Percentiles rank a stretch among this genome's conserved stretches.
Conservation (phyloP, 2,113 vertebrate species). For the Columbina picui region DNA sequence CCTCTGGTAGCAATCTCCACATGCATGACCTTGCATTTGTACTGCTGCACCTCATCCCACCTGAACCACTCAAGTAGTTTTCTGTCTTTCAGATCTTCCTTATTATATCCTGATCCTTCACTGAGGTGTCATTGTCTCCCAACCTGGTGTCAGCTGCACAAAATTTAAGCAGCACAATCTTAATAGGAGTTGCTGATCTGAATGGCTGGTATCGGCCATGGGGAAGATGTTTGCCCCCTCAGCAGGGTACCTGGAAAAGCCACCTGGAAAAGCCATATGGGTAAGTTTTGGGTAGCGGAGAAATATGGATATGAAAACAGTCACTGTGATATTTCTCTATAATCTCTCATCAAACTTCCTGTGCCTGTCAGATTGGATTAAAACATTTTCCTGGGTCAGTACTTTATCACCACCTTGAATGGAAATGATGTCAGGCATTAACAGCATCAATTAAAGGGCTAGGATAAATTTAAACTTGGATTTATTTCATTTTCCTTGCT, state of each 20-base stretch:
- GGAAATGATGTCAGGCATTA: slow-evolving; percentile 6
- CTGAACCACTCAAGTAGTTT: background rate
- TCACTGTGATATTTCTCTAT: background rate
- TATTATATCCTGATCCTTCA: background rate
- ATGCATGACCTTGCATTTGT: background rate
- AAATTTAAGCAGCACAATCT: background rate
- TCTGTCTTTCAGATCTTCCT: background rate
- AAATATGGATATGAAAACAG: background rate
- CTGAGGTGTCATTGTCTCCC: background rate
- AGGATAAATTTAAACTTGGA: slow-evolving; percentile 15
- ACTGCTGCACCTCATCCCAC: background rate
- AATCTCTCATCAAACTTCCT: background rate
- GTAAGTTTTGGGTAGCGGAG: background rate
- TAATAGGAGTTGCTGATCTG: background rate
- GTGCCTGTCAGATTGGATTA: background rate
- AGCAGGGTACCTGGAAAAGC: background rate
- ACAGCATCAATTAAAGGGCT: background rate
- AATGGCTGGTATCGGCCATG: background rate
- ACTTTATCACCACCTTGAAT: background rate
- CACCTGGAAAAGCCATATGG: background rate
- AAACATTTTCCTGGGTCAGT: background rate
- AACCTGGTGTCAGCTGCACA: background rate
- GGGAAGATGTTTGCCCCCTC: background rate
- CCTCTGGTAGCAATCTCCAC: background rate
- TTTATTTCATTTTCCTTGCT: slow-evolving; percentile 31